A percentile compares a stretch with the other conserved stretches of the same genome.
Evolutionary conservation across 2,797 vertebrate species (phyloP).

Genomic region (Microctenopoma steveboyesi): DNA sequence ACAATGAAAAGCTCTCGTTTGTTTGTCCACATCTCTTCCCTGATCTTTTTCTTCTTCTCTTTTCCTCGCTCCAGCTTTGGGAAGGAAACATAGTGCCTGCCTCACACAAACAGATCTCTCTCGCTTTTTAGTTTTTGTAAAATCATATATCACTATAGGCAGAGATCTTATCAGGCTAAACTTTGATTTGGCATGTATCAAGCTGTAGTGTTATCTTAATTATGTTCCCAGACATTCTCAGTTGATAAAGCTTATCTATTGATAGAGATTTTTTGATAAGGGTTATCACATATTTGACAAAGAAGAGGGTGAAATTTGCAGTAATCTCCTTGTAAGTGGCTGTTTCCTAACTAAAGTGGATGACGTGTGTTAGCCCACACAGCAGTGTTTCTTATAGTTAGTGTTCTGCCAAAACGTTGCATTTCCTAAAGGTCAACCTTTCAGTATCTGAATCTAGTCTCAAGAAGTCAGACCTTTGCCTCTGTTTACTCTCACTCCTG

Average conservation of each 20-base stretch:
- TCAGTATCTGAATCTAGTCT: constrained; percentile 27
- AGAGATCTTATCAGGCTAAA: constrained; percentile 27
- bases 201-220: constrained; percentile 45
- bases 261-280: constrained; percentile 29
- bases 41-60: not conserved
- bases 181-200: constrained; percentile 40
- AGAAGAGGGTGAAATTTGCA: constrained; percentile 21
- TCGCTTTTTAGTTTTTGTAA: not conserved
- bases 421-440: constrained; percentile 39
- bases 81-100: not conserved
- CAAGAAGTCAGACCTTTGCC: constrained; percentile 23
- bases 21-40: constrained; percentile 26
- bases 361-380: not conserved
- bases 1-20: constrained; percentile 44
- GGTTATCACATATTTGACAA: constrained; percentile 30
- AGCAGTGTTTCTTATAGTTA: not conserved
- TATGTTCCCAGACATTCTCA: constrained; percentile 35
- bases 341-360: not conserved
- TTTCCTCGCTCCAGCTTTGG: constrained; percentile 14
- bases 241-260: constrained; percentile 39
- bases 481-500: constrained; percentile 2
- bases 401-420: constrained; percentile 2
- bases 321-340: constrained; percentile 22
- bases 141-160: constrained; percentile 20
- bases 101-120: constrained; percentile 1